Evolutionary conservation across 2,797 vertebrate species (phyloP).

Genomic region (Nannoperca australis): DNA sequence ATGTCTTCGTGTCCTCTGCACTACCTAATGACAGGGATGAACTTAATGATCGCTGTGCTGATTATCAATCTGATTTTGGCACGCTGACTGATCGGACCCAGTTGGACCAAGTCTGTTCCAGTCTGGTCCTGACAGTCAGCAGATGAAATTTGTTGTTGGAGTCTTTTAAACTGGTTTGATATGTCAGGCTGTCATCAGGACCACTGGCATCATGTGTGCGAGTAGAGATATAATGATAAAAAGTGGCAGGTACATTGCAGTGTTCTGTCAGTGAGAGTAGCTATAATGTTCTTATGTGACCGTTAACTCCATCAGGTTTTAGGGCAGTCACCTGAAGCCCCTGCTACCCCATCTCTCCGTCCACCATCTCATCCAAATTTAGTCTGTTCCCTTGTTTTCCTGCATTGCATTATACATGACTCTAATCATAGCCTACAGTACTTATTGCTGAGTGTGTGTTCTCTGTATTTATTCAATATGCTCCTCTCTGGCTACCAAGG

Average conservation of each 20-base stretch:
- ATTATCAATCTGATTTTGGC: neutral
- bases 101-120: neutral
- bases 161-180: neutral
- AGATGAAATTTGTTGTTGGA: neutral
- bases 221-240: neutral
- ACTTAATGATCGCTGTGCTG: neutral
- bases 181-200: neutral
- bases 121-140: neutral
- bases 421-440: slow-evolving; percentile 3
- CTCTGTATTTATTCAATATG: neutral
- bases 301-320: neutral
- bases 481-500: neutral
- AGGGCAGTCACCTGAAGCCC: neutral
- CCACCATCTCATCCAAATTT: neutral
- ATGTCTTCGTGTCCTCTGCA: neutral
- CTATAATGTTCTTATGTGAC: slow-evolving; percentile 1
- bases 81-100: neutral
- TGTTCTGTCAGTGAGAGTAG: neutral
- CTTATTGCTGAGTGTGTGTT: neutral
- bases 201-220: neutral
- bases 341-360: slow-evolving; percentile 4
- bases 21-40: neutral
- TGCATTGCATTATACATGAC: neutral
- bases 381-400: neutral
- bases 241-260: neutral